phyloP scores from a whole-genome alignment of 2,888 invertebrate species.

The Nemotelus pantherinus region DNA sequence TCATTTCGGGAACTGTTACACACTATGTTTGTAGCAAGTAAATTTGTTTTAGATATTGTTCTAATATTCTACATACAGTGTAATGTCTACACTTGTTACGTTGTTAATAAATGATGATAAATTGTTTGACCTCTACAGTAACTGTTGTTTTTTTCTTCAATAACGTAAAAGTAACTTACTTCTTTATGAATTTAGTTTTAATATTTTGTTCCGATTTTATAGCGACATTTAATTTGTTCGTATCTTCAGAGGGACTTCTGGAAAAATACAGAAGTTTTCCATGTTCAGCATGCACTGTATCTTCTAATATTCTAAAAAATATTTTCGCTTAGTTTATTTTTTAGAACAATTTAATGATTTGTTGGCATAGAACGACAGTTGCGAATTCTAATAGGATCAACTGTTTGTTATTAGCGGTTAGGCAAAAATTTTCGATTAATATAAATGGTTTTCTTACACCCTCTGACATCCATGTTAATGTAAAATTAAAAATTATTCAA shows the following conservation, averaged over 20 bases:
- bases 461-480: too few species aligned
- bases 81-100: background rate
- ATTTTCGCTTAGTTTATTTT: background rate
- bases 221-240: constrained; percentile 28
- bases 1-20: too few species aligned
- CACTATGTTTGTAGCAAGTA: too few species aligned
- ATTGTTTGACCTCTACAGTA: too few species aligned
- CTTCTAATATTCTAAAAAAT: constrained; percentile 32
- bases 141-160: background rate
- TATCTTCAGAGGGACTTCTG: constrained; percentile 34
- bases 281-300: constrained; percentile 33
- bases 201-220: constrained; percentile 25
- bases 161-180: constrained; percentile 32
- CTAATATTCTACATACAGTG: background rate
- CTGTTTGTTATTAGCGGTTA: too few species aligned
- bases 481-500: too few species aligned
- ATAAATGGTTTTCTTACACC: too few species aligned
- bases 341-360: background rate
- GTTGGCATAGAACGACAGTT: background rate
- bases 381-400: too few species aligned
- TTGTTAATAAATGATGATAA: too few species aligned
- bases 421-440: too few species aligned
- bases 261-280: constrained; percentile 43
- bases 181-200: constrained; percentile 32
- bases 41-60: background rate